phyloP scores from a whole-genome alignment of 2,797 vertebrate genomes.

The Lepus oiostolus region DNA sequence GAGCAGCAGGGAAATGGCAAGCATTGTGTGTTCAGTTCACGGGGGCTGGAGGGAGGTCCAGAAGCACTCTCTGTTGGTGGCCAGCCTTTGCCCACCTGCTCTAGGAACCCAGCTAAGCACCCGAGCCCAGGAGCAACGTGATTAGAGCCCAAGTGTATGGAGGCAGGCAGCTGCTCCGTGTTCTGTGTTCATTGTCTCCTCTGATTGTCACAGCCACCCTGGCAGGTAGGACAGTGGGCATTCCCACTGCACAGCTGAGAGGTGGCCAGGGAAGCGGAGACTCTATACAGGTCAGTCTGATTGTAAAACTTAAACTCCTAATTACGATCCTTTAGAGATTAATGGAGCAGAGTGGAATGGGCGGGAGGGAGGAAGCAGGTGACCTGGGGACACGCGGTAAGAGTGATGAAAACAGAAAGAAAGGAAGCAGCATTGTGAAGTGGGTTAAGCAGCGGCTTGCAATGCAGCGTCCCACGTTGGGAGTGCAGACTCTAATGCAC shows the following conservation, averaged over 20 bases:
- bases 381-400: neutral
- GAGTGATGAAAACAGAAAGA: neutral
- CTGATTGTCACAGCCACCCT: neutral
- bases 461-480: too few relatives aligned
- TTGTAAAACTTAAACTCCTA: constrained; percentile 25
- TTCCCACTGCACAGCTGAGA: neutral
- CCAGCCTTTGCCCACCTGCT: neutral
- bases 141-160: neutral
- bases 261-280: neutral
- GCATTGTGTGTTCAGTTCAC: neutral
- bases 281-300: neutral
- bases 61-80: neutral
- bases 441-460: too few relatives aligned
- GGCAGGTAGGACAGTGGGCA: neutral
- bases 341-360: neutral
- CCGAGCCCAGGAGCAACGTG: neutral
- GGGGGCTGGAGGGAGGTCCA: neutral
- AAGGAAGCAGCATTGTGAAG: neutral
- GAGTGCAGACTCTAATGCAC: too few relatives aligned
- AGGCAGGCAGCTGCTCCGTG: neutral
- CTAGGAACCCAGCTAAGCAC: neutral
- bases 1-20: neutral
- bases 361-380: neutral
- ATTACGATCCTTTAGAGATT: neutral
- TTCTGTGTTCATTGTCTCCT: neutral